Base-by-base conservation (phyloP, 2,888 invertebrate genomes). In the Xanthia togata region DNA sequence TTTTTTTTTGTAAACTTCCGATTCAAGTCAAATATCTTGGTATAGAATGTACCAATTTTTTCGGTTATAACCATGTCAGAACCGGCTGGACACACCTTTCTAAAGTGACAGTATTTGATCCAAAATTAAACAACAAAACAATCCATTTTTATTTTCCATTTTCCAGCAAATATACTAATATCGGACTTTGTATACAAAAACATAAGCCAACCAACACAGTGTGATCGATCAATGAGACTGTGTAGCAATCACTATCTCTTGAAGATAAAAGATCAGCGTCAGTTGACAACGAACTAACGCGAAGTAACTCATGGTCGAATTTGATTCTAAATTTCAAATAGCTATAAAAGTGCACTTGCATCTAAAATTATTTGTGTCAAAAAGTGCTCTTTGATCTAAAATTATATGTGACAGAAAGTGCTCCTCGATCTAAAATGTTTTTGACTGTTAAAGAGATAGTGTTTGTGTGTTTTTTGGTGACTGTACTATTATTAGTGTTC, bases 401-500 rank as follows among this genome's bases (percentile, higher is more conserved):
- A 86, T 80, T 20, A 73, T 65, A 83, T 44, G 50, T 53, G 26
- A 26, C 12, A 31, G 31, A 44, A 55, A 70, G 55, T 78, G 41
- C 23, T 23, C n/a, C 35, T 60, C 11, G 35, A 57, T 53, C 35
- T 12, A 44, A 41, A 82, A 96, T 96, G 95, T 93, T 92, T 92
- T 79, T 95, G 8, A 89, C 78, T 47, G 72, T 87, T 5, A 95
- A 92, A 77, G 95, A 95, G 74, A 59, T 93, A 0, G 90, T 92
- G 70, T 95, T 92, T 82, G 53, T 96, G 47, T 81, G 93, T 17
- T 94, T 94, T 62, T 73, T 92, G 5, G 79, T 93, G 20, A 81
- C 90, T 17, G 75, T 93, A 17, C 70, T 96, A 2, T 81, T 93
- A 11, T 44, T 95, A 0, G 91, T 96, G 81, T 88, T 94, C 12